phyloP scores from a whole-genome alignment of 2,797 vertebrate genomes.

The Rhynchonycteris naso region DNA sequence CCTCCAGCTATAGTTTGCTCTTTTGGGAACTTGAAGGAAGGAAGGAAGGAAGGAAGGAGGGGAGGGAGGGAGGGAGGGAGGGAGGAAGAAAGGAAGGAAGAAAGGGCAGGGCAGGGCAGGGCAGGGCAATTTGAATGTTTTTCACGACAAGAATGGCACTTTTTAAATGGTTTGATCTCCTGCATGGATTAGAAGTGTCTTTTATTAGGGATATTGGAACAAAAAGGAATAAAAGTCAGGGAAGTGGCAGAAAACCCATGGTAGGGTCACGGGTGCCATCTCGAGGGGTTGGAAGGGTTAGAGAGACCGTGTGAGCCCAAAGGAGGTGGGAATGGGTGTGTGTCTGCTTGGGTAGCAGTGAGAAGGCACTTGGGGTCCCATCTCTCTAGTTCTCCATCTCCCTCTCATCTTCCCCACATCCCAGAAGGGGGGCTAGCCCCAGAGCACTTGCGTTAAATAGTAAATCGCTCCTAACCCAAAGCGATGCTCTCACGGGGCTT shows the following conservation, averaged over 20 bases:
- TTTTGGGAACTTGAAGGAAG: neutral
- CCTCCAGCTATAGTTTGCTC: neutral
- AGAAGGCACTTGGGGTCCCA: neutral
- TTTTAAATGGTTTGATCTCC: neutral
- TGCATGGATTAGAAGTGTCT: neutral
- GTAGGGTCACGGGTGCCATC: too few species aligned
- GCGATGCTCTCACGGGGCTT: slow-evolving; percentile 69
- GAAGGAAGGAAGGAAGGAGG: too few species aligned
- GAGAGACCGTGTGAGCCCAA: neutral
- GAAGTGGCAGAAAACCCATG: neutral
- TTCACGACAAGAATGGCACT: neutral
- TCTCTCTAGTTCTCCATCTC: neutral
- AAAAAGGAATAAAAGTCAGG: neutral
- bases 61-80: too few species aligned
- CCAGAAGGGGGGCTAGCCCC: neutral
- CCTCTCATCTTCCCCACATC: neutral
- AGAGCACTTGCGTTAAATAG: neutral
- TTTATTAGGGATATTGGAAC: neutral
- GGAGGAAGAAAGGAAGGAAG: too few species aligned
- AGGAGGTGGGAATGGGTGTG: accelerated
- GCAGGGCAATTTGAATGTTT: neutral
- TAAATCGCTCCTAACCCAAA: neutral
- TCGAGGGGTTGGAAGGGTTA: neutral
- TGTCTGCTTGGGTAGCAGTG: neutral
- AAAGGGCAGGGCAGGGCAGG: too few species aligned